Evolutionary conservation across 1,140 invertebrate genomes (phyloP).

Genomic region (Drosophila fuyamai): DNA sequence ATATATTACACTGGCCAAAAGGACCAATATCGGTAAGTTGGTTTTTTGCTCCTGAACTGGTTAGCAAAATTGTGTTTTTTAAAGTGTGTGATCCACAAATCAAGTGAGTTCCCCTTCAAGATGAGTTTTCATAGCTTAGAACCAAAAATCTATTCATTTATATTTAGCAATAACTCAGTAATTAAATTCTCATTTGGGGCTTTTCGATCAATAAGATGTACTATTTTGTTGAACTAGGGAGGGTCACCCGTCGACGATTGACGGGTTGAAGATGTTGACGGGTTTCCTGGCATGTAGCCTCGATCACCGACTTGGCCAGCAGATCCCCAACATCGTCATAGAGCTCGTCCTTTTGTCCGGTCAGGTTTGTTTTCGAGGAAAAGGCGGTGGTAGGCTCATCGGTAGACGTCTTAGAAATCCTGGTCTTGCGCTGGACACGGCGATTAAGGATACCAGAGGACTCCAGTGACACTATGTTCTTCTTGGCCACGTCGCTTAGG

Average conservation of each 20-base stretch:
- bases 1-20: slow-evolving; percentile 49
- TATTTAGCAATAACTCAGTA: not conserved
- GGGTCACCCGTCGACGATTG: not conserved
- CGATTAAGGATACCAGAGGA: not conserved
- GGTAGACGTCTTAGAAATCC: not conserved
- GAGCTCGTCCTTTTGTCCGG: not conserved
- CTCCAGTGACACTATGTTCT: not conserved
- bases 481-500: slow-evolving; percentile 23
- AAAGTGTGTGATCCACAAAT: no score
- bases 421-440: slow-evolving; percentile 1
- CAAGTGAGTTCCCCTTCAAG: no score
- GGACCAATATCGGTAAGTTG: slow-evolving; percentile 53
- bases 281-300: slow-evolving; percentile 9
- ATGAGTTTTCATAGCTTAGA: not conserved
- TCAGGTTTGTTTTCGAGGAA: not conserved
- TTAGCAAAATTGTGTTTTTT: not conserved
- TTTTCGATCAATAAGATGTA: not conserved
- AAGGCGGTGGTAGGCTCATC: not conserved
- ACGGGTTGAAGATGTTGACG: slow-evolving; percentile 4
- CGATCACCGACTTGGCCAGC: slow-evolving; percentile 19
- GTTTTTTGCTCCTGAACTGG: not conserved
- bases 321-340: slow-evolving; percentile 28
- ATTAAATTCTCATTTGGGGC: not conserved
- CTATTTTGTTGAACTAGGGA: not conserved
- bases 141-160: slow-evolving; percentile 11